Percentiles rank a stretch among this genome's conserved stretches.
phyloP scores from a whole-genome alignment of 2,888 invertebrate species.

The Pandemis corylana region DNA sequence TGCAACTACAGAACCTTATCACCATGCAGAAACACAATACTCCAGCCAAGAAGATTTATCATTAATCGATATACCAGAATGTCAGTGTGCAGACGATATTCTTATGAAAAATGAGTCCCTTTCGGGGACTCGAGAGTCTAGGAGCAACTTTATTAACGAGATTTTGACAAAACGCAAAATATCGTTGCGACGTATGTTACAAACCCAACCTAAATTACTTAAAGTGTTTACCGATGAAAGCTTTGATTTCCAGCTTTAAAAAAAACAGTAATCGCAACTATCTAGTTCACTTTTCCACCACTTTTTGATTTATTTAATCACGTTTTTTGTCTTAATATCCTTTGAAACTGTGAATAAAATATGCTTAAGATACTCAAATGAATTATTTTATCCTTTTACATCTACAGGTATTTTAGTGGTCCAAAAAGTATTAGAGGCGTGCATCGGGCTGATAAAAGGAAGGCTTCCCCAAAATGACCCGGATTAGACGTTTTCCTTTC shows the following conservation, averaged over 20 bases:
- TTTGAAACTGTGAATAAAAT: background rate
- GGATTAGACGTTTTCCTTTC: constrained; percentile 43
- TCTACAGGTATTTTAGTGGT: constrained; percentile 3
- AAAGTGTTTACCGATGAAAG: constrained; percentile 73
- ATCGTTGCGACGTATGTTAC: constrained; percentile 61
- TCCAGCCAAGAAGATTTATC: constrained; percentile 68
- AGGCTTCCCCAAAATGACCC: constrained; percentile 36
- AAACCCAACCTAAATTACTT: constrained; percentile 65
- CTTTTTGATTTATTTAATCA: background rate
- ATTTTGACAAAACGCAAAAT: constrained; percentile 58
- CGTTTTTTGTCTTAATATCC: background rate
- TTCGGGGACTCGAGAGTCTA: constrained; percentile 40
- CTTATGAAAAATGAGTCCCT: constrained; percentile 18
- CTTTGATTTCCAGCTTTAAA: constrained; percentile 62
- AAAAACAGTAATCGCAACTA: background rate
- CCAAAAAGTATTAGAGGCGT: constrained; percentile 23
- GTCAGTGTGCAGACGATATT: constrained; percentile 57
- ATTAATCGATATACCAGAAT: constrained; percentile 48
- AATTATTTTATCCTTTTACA: background rate
- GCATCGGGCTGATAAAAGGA: constrained; percentile 39
- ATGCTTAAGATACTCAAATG: background rate
- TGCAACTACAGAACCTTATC: constrained; percentile 61
- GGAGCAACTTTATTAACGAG: constrained; percentile 50
- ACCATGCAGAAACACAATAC: constrained; percentile 68
- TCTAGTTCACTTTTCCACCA: background rate